A percentile compares a stretch with the other conserved stretches of the same genome.
These are phyloP conservation scores for Dendrolimus kikuchii DNA, from an alignment of 1,140 invertebrate species.

Conservation along the genomic window DNA sequence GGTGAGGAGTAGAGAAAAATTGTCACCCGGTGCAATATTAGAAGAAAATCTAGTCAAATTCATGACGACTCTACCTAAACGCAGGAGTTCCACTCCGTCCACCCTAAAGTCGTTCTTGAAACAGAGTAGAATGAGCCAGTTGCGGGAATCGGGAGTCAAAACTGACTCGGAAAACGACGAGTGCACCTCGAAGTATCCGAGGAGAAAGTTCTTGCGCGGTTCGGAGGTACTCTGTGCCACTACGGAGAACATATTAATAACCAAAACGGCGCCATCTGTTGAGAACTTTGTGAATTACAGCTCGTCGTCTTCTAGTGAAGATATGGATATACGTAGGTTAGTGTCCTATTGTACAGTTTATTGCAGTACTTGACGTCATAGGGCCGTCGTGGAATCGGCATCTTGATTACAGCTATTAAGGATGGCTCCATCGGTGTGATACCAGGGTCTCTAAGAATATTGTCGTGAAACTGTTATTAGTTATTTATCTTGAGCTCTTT, in stretches of 20 bases:
- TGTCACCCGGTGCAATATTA: constrained; percentile 21
- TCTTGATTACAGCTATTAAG: no score
- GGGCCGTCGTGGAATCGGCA: no score
- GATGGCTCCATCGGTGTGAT: no score
- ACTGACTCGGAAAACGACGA: constrained; percentile 54
- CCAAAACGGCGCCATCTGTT: constrained; percentile 54
- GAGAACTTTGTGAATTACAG: constrained; percentile 31
- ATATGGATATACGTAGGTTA: neutral
- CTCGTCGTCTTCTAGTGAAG: constrained; percentile 19
- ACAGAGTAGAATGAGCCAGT: constrained; percentile 31
- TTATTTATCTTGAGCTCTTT: no score
- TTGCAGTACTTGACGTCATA: no score
- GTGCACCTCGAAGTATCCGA: constrained; percentile 10
- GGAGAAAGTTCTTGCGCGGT: constrained; percentile 9
- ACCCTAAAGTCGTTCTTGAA: constrained; percentile 5
- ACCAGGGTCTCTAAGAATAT: no score
- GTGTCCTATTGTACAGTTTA: neutral
- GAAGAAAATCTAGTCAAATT: constrained; percentile 42
- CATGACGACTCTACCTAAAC: constrained; percentile 34
- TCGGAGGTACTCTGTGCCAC: constrained; percentile 40
- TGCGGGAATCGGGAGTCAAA: constrained; percentile 33
- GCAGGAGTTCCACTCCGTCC: constrained; percentile 51
- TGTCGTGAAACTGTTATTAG: no score
- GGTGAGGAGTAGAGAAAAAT: constrained; percentile 17
- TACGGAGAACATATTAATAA: constrained; percentile 49